These are phyloP conservation scores for Tragelaphus buxtoni DNA, from an alignment of 2,113 vertebrate species.

Conservation along the genomic window DNA sequence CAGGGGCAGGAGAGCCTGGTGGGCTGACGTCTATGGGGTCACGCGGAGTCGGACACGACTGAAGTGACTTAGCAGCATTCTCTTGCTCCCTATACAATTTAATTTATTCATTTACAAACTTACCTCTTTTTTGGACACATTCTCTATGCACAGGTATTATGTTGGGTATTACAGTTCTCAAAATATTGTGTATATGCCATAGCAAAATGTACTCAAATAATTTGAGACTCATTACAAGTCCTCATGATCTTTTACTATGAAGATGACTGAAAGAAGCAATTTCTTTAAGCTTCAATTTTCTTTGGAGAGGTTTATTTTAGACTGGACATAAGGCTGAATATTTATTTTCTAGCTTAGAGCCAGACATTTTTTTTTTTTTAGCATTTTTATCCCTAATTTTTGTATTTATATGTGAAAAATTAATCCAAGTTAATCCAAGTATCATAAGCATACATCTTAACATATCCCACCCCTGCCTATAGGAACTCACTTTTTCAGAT, in stretches of 20 bases:
- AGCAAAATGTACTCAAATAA: neutral
- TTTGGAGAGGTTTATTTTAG: constrained; percentile 3
- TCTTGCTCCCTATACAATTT: neutral
- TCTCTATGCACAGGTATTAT: neutral
- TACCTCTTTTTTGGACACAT: neutral
- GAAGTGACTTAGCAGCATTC: neutral
- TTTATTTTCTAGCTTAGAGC: neutral
- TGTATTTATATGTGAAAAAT: neutral
- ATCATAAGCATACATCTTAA: neutral
- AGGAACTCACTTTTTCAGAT: neutral
- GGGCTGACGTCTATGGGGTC: too few species aligned
- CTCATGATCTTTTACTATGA: neutral
- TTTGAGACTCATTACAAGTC: neutral
- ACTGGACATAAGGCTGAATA: neutral
- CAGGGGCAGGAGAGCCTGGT: too few species aligned
- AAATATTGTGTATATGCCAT: neutral
- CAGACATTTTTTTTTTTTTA: neutral
- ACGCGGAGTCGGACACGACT: too few species aligned
- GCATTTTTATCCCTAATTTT: neutral
- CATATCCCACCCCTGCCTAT: neutral
- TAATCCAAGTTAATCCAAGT: neutral
- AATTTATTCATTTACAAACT: neutral
- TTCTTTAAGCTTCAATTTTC: neutral
- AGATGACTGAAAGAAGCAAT: neutral
- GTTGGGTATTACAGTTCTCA: neutral